These are phyloP conservation scores for Sorex maritimensis DNA, from an alignment of 2,797 vertebrate genomes.

Conservation along the genomic window DNA sequence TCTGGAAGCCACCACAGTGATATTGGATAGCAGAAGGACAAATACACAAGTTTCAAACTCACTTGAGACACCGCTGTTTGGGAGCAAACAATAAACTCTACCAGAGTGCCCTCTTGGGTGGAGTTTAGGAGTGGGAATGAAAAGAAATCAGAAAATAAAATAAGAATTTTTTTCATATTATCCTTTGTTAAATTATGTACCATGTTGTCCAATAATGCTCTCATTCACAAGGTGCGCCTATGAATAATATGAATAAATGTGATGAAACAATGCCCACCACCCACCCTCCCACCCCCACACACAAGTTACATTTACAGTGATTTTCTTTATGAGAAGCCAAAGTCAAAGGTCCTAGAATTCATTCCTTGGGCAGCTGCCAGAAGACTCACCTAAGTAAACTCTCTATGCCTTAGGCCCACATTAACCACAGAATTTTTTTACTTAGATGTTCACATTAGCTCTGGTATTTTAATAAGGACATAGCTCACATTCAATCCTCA, in stretches of 20 bases:
- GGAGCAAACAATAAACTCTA: not conserved
- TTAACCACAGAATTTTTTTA: not conserved
- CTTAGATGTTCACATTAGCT: not conserved
- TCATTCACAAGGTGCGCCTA: too few relatives aligned
- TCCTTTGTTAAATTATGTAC: not conserved
- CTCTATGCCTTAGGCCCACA: not conserved
- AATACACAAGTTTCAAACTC: not conserved
- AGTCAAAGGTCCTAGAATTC: not conserved
- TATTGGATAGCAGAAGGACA: not conserved
- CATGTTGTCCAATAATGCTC: not conserved
- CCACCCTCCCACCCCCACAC: not conserved
- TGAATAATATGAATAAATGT: not conserved
- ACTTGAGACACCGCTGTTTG: not conserved
- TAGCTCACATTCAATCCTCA: constrained; percentile 31
- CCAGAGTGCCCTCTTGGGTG: not conserved
- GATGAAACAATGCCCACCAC: not conserved
- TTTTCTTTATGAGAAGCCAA: not conserved
- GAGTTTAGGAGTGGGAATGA: accelerated
- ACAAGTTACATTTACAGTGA: not conserved
- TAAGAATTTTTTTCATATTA: not conserved
- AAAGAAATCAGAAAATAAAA: not conserved
- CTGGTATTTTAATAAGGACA: not conserved
- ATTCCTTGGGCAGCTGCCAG: not conserved
- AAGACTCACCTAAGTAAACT: not conserved
- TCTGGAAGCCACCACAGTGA: not conserved